These are phyloP conservation scores for Uromys caudimaculatus DNA, from an alignment of 2,797 vertebrate genomes.

Conservation along the genomic window DNA sequence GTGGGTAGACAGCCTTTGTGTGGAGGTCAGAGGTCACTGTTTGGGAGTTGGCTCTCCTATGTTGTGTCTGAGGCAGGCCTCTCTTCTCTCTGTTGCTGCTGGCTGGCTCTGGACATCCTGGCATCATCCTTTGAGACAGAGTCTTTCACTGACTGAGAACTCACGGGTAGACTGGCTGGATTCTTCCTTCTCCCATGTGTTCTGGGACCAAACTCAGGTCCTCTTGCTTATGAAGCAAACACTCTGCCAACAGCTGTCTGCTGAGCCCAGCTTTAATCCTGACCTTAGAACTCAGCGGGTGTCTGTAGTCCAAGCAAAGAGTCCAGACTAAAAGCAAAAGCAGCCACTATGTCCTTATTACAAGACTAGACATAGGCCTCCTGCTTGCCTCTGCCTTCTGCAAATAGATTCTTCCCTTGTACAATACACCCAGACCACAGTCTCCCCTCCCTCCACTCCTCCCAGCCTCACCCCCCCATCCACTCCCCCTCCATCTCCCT, in stretches of 20 bases:
- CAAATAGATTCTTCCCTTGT: background rate
- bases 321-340: background rate
- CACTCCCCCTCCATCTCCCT: background rate
- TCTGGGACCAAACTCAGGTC: background rate
- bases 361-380: background rate
- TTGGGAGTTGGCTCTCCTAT: too few relatives aligned
- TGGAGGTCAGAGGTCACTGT: background rate
- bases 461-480: too few relatives aligned
- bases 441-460: background rate
- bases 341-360: too few relatives aligned
- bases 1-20: too few relatives aligned
- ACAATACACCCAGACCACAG: background rate
- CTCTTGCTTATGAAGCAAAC: background rate
- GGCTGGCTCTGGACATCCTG: background rate
- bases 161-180: background rate
- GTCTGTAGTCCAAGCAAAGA: background rate
- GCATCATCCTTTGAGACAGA: background rate
- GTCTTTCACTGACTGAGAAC: background rate
- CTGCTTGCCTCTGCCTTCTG: rapidly evolving
- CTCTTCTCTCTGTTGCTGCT: background rate
- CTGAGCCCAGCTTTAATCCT: background rate
- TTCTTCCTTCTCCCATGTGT: too few relatives aligned
- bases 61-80: background rate
- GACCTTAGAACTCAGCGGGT: background rate
- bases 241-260: background rate